phyloP scores from a whole-genome alignment of 2,888 invertebrate genomes.

The Drosophila seclusa region DNA sequence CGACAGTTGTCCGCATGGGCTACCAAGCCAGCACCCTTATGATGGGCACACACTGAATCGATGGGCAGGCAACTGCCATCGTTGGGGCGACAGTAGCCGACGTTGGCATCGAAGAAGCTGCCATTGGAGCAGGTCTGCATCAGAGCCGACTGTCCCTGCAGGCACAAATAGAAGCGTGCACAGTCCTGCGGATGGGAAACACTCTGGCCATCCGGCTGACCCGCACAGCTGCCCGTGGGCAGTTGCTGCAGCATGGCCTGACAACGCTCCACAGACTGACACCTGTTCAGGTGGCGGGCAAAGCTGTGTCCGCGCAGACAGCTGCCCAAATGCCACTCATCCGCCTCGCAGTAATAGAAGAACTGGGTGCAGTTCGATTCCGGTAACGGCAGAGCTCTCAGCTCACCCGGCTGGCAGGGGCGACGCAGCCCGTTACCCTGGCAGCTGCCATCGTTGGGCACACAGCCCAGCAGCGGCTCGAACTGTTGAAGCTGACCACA shows the following conservation, averaged over 20 bases:
- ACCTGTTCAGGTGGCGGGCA: conserved; percentile 32
- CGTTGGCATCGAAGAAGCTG: conserved; percentile 68
- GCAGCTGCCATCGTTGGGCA: conserved; percentile 64
- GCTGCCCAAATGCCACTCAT: conserved; percentile 71
- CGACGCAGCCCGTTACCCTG: conserved; percentile 73
- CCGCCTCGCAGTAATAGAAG: conserved; percentile 74
- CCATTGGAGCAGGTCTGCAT: conserved; percentile 68
- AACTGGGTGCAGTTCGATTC: conserved; percentile 67
- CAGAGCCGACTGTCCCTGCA: conserved; percentile 38
- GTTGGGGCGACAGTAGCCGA: conserved; percentile 75
- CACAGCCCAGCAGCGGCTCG: conserved; percentile 58
- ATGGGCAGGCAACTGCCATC: conserved; percentile 69
- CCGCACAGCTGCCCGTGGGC: conserved; percentile 44
- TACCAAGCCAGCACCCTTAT: conserved; percentile 41
- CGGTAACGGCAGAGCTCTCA: conserved; percentile 39
- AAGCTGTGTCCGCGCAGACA: conserved; percentile 77
- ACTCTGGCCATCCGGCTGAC: conserved; percentile 59
- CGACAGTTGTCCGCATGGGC: conserved; percentile 72
- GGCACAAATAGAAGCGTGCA: conserved; percentile 73
- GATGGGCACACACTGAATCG: conserved; percentile 43
- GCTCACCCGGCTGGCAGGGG: conserved; percentile 59
- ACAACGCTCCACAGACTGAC: conserved; percentile 60
- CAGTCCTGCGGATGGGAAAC: conserved; percentile 73
- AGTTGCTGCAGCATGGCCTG: conserved; percentile 8
- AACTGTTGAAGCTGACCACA: conserved; percentile 51